Evolutionary conservation across 1,140 invertebrate species (phyloP).

Genomic region (Riptortus pedestris): DNA sequence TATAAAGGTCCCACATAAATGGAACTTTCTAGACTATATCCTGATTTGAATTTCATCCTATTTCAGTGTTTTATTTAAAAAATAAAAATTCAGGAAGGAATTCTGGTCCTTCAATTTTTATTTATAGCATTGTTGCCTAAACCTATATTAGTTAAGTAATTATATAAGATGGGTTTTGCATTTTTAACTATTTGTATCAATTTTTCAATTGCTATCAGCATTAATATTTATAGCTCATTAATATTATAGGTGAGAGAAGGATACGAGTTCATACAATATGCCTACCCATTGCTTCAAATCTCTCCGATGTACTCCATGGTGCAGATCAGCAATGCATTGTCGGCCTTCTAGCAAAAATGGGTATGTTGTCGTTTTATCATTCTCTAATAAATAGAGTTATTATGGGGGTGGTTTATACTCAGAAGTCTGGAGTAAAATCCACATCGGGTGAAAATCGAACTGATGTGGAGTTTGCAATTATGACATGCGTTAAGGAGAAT

Average conservation of each 20-base stretch:
- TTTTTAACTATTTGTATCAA: background rate
- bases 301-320: slow-evolving; percentile 75
- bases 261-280: slow-evolving; percentile 97
- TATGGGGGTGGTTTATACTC: too few relatives aligned
- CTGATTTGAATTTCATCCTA: too few relatives aligned
- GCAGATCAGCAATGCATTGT: slow-evolving; percentile 95
- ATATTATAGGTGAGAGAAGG: slow-evolving; percentile 79
- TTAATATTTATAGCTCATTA: too few relatives aligned
- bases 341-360: slow-evolving; percentile 90
- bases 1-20: background rate
- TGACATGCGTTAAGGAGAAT: too few relatives aligned
- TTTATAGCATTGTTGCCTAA: too few relatives aligned
- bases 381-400: too few relatives aligned
- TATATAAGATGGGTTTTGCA: too few relatives aligned
- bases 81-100: too few relatives aligned
- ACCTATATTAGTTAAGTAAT: too few relatives aligned
- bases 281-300: slow-evolving; percentile 72
- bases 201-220: background rate
- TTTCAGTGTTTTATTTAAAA: slow-evolving; percentile 15
- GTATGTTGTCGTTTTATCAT: slow-evolving; percentile 41
- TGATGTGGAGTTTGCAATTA: too few relatives aligned
- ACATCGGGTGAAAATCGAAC: too few relatives aligned
- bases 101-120: too few relatives aligned
- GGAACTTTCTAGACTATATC: background rate
- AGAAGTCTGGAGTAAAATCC: background rate